Evolutionary conservation across 2,113 vertebrate species (phyloP).

Genomic region (mouse (Mus musculus)): DNA sequence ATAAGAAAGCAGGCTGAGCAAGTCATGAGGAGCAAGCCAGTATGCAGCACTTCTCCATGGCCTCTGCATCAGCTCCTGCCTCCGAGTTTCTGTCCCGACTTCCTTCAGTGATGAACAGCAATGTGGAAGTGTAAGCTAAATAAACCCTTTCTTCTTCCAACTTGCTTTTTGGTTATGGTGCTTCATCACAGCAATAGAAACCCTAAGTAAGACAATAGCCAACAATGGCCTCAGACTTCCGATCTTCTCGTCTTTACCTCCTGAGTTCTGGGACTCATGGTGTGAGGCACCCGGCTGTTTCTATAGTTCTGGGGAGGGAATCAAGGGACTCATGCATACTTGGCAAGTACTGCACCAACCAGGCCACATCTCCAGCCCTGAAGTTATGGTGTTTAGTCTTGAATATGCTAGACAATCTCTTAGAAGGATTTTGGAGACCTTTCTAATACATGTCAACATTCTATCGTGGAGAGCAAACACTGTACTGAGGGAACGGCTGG

Average conservation of each 20-base stretch:
- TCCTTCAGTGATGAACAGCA: too few relatives aligned
- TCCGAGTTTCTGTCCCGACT: too few relatives aligned
- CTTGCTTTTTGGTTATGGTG: too few relatives aligned
- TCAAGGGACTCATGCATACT: neutral
- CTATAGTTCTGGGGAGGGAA: neutral
- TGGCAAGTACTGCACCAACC: neutral
- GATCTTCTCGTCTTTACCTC: neutral
- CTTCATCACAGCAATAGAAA: too few relatives aligned
- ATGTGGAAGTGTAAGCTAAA: too few relatives aligned
- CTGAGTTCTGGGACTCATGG: neutral
- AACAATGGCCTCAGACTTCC: neutral
- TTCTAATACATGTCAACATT: neutral
- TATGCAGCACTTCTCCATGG: too few relatives aligned
- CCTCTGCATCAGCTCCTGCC: too few relatives aligned
- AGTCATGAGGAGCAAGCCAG: too few relatives aligned
- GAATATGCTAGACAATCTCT: neutral
- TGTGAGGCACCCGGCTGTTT: neutral
- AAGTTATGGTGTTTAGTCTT: neutral
- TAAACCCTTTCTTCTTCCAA: too few relatives aligned
- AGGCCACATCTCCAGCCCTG: neutral
- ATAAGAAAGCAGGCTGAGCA: too few relatives aligned
- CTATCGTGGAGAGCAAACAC: neutral
- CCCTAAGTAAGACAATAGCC: too few relatives aligned
- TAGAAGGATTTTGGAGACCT: neutral
- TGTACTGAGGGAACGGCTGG: neutral